Evolutionary conservation across 2,113 vertebrate genomes (phyloP).

Genomic region (Sus scrofa): T2T-Sscrofa CM000820.6:27767001-27767500

Average conservation of each 20-base stretch:
- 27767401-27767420: not conserved
- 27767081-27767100: not conserved
- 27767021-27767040: not conserved
- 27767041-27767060: not conserved
- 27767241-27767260: slow-evolving; percentile 23
- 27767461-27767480: not conserved
- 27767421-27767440: not conserved
- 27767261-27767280: slow-evolving; percentile 9
- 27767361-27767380: not conserved
- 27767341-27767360: not conserved
- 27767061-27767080: not conserved
- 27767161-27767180: not conserved
- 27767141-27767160: not conserved
- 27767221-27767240: slow-evolving; percentile 36
- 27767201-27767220: not conserved
- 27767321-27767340: not conserved
- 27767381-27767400: not conserved
- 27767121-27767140: not conserved
- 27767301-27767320: not conserved
- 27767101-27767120: not conserved
- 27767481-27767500: not conserved
- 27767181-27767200: not conserved
- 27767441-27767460: not conserved
- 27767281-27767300: not conserved
- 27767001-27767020: not conserved